Evolutionary conservation across 2,113 vertebrate genomes (phyloP).

Genomic region (Eclectus roratus): DNA sequence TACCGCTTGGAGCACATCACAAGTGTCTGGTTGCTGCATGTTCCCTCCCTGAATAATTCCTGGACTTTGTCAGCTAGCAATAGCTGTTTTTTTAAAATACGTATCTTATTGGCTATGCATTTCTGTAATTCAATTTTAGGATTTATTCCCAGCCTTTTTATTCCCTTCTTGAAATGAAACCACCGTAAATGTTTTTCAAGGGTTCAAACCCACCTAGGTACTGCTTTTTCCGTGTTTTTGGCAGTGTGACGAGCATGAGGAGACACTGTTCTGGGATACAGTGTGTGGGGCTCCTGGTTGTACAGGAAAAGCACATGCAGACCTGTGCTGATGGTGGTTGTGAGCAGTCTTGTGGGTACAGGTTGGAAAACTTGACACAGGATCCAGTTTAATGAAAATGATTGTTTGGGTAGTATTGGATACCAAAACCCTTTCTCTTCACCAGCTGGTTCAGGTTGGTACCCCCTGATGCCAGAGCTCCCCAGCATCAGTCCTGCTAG

Average conservation of each 20-base stretch:
- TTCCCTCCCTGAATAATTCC: background rate
- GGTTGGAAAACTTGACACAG: background rate
- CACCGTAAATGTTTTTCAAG: background rate
- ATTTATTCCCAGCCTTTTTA: background rate
- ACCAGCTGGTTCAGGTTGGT: background rate
- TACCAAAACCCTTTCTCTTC: background rate
- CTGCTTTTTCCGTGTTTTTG: background rate
- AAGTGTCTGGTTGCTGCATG: background rate
- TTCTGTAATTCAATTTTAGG: background rate
- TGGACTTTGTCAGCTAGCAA: background rate
- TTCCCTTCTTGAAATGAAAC: background rate
- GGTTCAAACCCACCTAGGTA: background rate
- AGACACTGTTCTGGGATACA: background rate
- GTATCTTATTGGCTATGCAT: background rate
- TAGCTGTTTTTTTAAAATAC: background rate
- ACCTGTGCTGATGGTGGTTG: background rate
- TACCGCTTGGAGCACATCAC: accelerated
- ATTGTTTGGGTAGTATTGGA: background rate
- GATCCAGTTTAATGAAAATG: background rate
- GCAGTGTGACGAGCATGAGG: background rate
- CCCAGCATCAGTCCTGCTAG: background rate
- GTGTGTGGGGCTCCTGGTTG: background rate
- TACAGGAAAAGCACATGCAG: no score
- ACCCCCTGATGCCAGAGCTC: background rate
- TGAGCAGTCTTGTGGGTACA: background rate